Conservation (phyloP, 2,888 invertebrate species). For the Aquatica leii region DNA sequence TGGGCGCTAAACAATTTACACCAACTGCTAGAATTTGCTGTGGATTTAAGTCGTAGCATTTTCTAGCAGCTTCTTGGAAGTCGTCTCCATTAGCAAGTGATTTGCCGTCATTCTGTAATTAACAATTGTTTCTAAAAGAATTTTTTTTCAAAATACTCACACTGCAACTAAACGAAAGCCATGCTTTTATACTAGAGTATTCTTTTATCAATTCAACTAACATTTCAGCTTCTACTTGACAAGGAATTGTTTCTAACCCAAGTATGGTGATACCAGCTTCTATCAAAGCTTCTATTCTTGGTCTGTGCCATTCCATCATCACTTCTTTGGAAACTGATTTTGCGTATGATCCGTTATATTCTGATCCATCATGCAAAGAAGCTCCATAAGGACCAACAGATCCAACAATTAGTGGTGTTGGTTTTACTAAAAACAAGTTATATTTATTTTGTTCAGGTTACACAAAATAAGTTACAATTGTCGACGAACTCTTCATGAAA, state of each 20-base stretch:
- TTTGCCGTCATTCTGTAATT: slow-evolving; percentile 65
- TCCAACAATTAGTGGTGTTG: slow-evolving; percentile 77
- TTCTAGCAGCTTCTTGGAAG: slow-evolving; percentile 75
- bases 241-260: slow-evolving; percentile 93
- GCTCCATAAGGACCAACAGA: slow-evolving; percentile 95
- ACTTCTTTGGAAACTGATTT: slow-evolving; percentile 68
- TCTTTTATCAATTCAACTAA: slow-evolving; percentile 80
- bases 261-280: slow-evolving; percentile 85
- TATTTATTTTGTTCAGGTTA: neutral
- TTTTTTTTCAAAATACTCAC: slow-evolving; percentile 60
- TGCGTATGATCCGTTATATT: slow-evolving; percentile 88
- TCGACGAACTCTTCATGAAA: slow-evolving; percentile 63
- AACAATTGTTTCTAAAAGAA: neutral
- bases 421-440: slow-evolving; percentile 35
- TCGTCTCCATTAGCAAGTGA: slow-evolving; percentile 81
- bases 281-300: slow-evolving; percentile 79
- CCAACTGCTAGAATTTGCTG: slow-evolving; percentile 87
- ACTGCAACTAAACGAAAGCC: slow-evolving; percentile 89
- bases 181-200: slow-evolving; percentile 81
- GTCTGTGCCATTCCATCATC: slow-evolving; percentile 85
- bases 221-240: slow-evolving; percentile 81
- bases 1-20: slow-evolving; percentile 84
- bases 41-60: slow-evolving; percentile 68
- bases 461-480: slow-evolving; percentile 36
- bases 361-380: slow-evolving; percentile 88